phyloP scores from a whole-genome alignment of 2,888 invertebrate genomes.

The Sisyra terminalis region DNA sequence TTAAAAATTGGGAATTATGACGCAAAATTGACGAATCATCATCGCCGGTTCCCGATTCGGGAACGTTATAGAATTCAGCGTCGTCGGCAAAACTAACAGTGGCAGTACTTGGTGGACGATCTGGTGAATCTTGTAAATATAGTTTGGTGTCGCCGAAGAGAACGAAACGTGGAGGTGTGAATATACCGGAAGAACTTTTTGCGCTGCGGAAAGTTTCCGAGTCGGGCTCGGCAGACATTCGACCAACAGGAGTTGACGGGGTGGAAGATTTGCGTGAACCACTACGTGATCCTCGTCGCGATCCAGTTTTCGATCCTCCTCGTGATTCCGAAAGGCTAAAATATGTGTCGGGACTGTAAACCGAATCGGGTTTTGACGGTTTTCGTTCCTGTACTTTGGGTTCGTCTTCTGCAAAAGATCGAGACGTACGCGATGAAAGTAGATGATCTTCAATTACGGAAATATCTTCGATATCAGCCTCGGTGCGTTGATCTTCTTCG shows the following conservation, averaged over 20 bases:
- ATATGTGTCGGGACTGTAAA: conserved; percentile 11
- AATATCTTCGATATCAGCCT: conserved; percentile 66
- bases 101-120: conserved; percentile 1
- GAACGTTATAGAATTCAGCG: background rate
- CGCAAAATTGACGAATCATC: conserved; percentile 4
- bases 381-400: background rate
- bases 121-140: conserved; percentile 6
- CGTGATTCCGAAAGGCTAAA: conserved; percentile 15
- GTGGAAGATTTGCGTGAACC: background rate
- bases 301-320: conserved; percentile 12
- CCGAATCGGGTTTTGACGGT: conserved; percentile 8
- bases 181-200: conserved; percentile 1
- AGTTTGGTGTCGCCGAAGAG: background rate
- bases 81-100: conserved; percentile 1
- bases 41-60: background rate
- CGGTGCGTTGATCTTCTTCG: conserved; percentile 68
- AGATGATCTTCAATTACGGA: conserved; percentile 9
- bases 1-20: conserved; percentile 4
- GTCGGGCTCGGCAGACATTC: conserved; percentile 4
- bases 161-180: background rate
- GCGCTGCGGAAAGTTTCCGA: conserved; percentile 8
- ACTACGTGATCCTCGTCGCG: too few species aligned
- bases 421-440: conserved; percentile 1
- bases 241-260: background rate
- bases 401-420: background rate